A percentile compares a stretch with the other conserved stretches of the same genome.
phyloP scores from a whole-genome alignment of 2,113 vertebrate species.

The Penelope pileata region DNA sequence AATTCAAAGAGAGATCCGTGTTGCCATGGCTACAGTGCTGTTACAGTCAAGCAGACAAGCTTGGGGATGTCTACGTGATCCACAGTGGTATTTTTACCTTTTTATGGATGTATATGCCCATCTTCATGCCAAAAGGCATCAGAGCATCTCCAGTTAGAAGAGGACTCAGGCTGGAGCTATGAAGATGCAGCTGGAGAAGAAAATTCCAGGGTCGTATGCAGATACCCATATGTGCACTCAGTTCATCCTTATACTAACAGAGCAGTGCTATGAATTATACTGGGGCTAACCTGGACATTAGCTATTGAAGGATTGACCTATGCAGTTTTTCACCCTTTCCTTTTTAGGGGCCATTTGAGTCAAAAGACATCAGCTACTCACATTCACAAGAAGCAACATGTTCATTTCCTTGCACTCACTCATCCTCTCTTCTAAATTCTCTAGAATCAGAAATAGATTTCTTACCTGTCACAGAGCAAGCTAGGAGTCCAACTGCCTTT shows the following conservation, averaged over 20 bases:
- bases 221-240: not conserved
- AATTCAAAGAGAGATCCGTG: not conserved
- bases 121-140: not conserved
- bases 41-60: not conserved
- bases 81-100: not conserved
- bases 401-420: not conserved
- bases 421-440: not conserved
- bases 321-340: not conserved
- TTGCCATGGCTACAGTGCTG: not conserved
- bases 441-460: not conserved
- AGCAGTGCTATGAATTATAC: not conserved
- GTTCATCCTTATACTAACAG: not conserved
- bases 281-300: not conserved
- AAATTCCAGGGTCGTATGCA: not conserved
- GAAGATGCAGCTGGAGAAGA: not conserved
- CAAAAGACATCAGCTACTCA: not conserved
- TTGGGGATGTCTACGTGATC: not conserved
- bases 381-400: not conserved
- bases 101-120: not conserved
- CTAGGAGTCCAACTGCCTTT: not conserved
- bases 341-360: not conserved
- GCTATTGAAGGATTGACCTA: not conserved
- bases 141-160: not conserved
- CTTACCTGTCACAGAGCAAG: not conserved
- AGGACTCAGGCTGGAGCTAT: not conserved